Base-by-base conservation (phyloP, 1,140 invertebrate species). In the Drosophila ananassae region DNA sequence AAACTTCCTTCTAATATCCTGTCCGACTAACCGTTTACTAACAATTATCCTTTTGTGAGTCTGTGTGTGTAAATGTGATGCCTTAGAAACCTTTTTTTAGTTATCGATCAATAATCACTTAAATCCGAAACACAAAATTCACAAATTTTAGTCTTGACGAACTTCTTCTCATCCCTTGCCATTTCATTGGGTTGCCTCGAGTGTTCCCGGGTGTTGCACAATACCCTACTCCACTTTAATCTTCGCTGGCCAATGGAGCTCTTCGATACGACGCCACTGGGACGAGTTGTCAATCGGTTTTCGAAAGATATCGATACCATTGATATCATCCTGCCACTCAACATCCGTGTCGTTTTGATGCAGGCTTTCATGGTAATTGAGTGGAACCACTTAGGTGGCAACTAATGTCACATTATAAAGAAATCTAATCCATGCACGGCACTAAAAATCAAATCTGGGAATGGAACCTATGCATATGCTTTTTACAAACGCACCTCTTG, bases 261-360 rank as follows among this genome's bases (percentile, higher is more conserved):
- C 92, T 97, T 97, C 92, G 96, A 97, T 92, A 93, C 93, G 37
- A 96, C 95, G 73, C 96, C 96, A 17, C 91, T 94, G 76, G 96
- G 96, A 83, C 93, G 96, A 83, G 93, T 97, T 77, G 92, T 97
- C 60, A 96, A 95, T 92, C 93, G 96, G 72, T 95, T 96, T 92
- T 93, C 94, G 62, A 96, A 96, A 94, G 96, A 96, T 92, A 92
- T 95, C 67, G 95, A 95, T 91, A 93, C 93, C 44, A 77, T 95
- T 85, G 95, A 96, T 92, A 95, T 94, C 90, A 53, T 79, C 10
- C 55, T 93, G 55, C 92, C 92, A 59, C 84, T 92, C 73, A 90
- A 89, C 78, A 73, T 93, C 46, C 89, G 93, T 77, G 91, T 87
- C 60, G 91, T 77, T 72, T 67, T 92, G 72, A 64, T 69, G 12